Evolutionary conservation across 2,888 invertebrate species (phyloP), one percentile per base, ranked within the genome.

Genomic region (Drosophila neonasuta): DNA sequence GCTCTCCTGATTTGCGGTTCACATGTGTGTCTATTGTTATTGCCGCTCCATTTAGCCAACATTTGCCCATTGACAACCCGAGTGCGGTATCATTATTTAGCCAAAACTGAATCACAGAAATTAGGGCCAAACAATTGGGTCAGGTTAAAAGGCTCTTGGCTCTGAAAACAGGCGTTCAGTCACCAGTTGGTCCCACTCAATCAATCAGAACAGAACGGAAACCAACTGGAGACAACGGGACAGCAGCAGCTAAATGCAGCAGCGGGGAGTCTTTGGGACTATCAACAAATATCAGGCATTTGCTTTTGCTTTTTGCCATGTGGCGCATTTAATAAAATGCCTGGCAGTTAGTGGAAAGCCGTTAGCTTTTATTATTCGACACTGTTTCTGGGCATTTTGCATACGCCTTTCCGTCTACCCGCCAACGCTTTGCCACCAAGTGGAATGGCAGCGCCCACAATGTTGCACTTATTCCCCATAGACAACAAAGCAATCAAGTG

Each of bases 31-130:
- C 20, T 32, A 44, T 55, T 55, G 54, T 44, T 34, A 55, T 34
- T 55, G 44, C 54, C 44, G 44, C 32, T 55, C 54, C 54, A 55
- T 44, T 55, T 55, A 44, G 32, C 44, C 20, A 55, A 24, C 54
- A 34, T 34, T 51, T 49, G 49, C 45, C 54, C 63, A 66, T 77
- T 72, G 69, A 45, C 52, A 49, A 57, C 41, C 54, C 24, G 15
- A 79, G 55, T 79, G 82, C 58, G 77, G 70, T 70, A 46, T 68
- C 68, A 79, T 85, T 84, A 86, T 81, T 68, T 60, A 32, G 69
- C 55, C 65, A 55, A 58, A 65, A 59, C 58, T 63, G 62, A 74
- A 70, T 70, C 76, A 68, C 70, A 41, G 69, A 74, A 83, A 87
- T 85, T 71, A 85, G 76, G 52, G 55, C 49, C 84, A 68, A 54